Base-by-base conservation (phyloP, 2,113 vertebrate species). In the Nerophis lumbriciformis region DNA sequence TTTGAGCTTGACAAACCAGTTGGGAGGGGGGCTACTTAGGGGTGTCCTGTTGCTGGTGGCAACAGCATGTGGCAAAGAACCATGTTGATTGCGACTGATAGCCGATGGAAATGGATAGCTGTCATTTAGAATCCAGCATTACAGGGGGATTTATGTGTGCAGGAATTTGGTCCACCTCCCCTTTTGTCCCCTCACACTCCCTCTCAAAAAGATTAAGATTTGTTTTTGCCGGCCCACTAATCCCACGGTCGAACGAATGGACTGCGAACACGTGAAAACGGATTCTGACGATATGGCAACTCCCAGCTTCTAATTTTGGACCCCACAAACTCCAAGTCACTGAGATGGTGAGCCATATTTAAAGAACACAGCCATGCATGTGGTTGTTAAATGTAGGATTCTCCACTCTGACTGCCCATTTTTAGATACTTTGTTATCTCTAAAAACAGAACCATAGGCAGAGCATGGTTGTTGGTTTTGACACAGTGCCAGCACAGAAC, bases 11-110 rank as follows among this genome's bases (percentile, higher is more conserved):
- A 71, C 65, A 68, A 79, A 21, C 11, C 36, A 48, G 78, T 75
- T 48, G 53, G 4, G 21, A 6, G 35, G 45, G 19, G 19, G 21
- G 60, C 38, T 47, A 42, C 76, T 74, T 49, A 49, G 38, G 61
- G 50, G 56, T 87, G 79, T 81, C 84, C 79, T 87, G 91, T 93
- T 92, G 92, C 90, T 88, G 89, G 75, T 86, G 77, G 90, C 86
- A 92, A 93, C 90, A 83, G 83, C 65, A 51, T 67, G 62, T 61
- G 73, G 72, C 71, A 66, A 28, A 59, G 48, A 53, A 83, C 63
- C 55, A 80, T 83, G 86, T 88, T 75, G 80, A 82, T 88, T 74
- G 75, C 83, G 85, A 87, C 81, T 84, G 85, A 90, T 90, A 81
- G 75, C 68, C 60, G 63, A 71, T 79, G 86, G 80, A 90, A 83